These are phyloP conservation scores for Agapostemon virescens DNA, from an alignment of 2,888 invertebrate genomes.

Conservation along the genomic window DNA sequence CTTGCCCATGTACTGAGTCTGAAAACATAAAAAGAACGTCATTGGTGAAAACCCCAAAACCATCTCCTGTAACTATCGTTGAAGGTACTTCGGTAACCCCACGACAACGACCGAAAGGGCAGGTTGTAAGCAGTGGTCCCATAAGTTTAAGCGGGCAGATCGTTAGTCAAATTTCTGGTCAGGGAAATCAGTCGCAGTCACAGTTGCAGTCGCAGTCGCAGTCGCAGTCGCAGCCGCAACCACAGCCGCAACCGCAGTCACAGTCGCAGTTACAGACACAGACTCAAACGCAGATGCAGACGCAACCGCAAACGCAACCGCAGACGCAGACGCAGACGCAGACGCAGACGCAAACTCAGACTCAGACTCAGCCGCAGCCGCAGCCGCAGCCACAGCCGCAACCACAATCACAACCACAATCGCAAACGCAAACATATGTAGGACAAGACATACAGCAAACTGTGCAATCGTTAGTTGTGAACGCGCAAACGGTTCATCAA, in stretches of 20 bases:
- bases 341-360: background rate
- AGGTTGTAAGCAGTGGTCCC: constrained; percentile 76
- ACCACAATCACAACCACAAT: background rate
- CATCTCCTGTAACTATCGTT: constrained; percentile 81
- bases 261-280: background rate
- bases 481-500: constrained; percentile 64
- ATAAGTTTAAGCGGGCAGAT: constrained; percentile 78
- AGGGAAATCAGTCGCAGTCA: constrained; percentile 68
- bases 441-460: constrained; percentile 58
- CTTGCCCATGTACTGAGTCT: constrained; percentile 86
- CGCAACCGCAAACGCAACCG: background rate
- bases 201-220: constrained; percentile 37
- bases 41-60: constrained; percentile 80
- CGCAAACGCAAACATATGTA: constrained; percentile 65
- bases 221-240: background rate
- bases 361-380: background rate
- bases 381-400: background rate
- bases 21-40: constrained; percentile 84
- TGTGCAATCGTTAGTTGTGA: constrained; percentile 60
- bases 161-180: constrained; percentile 79
- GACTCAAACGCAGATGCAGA: background rate
- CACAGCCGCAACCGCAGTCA: background rate
- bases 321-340: constrained; percentile 53
- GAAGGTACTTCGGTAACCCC: constrained; percentile 92
- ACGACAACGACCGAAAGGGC: constrained; percentile 89